Conservation (phyloP, 2,113 vertebrate species). For the Marcusenius ussheri region DNA sequence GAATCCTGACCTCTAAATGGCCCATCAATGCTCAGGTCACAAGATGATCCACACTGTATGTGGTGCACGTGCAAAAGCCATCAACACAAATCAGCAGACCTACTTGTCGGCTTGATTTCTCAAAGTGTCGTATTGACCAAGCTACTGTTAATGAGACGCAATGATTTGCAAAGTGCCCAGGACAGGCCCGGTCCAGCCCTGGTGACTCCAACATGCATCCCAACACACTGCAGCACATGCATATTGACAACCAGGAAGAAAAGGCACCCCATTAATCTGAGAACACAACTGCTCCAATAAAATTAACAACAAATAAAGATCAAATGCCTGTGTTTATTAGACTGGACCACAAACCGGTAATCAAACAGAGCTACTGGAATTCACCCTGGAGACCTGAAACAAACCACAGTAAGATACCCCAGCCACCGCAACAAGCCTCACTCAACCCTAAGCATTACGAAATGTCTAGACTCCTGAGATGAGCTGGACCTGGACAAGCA, state of each 20-base stretch:
- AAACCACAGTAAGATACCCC: neutral
- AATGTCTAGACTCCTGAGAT: neutral
- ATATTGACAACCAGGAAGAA: neutral
- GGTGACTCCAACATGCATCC: neutral
- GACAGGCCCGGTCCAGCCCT: neutral
- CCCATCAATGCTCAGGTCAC: neutral
- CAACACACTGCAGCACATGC: neutral
- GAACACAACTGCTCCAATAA: neutral
- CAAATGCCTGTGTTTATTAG: neutral
- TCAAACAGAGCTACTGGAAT: neutral
- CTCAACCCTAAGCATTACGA: neutral
- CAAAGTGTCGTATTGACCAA: neutral
- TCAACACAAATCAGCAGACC: neutral
- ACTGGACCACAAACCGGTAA: neutral
- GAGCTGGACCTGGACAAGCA: neutral
- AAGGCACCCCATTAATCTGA: neutral
- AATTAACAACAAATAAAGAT: neutral
- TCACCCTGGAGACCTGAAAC: neutral
- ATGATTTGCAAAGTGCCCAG: neutral
- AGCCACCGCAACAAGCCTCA: neutral
- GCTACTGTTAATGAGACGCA: neutral
- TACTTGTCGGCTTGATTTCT: neutral
- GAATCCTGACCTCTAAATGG: slow-evolving; percentile 23
- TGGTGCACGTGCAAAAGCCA: neutral
- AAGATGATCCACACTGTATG: neutral